Conservation (phyloP, 1,140 invertebrate species). For the Drosophila takahashii region DNA sequence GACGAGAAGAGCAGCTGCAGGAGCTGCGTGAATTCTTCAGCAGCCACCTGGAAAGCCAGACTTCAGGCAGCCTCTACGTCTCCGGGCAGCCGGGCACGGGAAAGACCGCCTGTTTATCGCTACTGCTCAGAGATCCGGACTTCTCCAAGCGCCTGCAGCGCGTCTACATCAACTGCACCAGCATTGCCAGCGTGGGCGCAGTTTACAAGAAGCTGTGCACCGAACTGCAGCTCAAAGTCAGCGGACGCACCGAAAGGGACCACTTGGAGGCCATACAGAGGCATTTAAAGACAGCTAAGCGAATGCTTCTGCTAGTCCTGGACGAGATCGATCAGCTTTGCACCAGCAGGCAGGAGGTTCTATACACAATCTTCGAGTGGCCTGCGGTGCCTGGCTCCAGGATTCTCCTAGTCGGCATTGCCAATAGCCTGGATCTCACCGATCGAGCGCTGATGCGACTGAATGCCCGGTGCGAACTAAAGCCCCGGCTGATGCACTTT, state of each 20-base stretch:
- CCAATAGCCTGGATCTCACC: constrained; percentile 98
- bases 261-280: constrained; percentile 88
- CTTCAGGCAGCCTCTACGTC: constrained; percentile 94
- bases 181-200: constrained; percentile 89
- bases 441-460: constrained; percentile 95
- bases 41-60: constrained; percentile 88
- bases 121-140: constrained; percentile 88
- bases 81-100: constrained; percentile 98
- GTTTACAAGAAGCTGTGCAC: constrained; percentile 90
- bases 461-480: constrained; percentile 89
- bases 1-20: constrained; percentile 91
- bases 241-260: constrained; percentile 87
- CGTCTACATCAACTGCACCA: constrained; percentile 93
- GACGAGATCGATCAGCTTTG: constrained; percentile 98
- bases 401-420: constrained; percentile 95
- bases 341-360: constrained; percentile 91
- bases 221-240: constrained; percentile 87
- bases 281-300: constrained; percentile 88
- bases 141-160: constrained; percentile 87
- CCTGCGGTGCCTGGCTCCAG: constrained; percentile 89
- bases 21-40: constrained; percentile 90
- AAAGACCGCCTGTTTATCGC: constrained; percentile 94
- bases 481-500: constrained; percentile 93
- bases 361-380: constrained; percentile 98
- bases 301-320: constrained; percentile 93